These are phyloP conservation scores for Eremobia ochroleuca DNA, from an alignment of 2,888 invertebrate genomes.

Conservation along the genomic window DNA sequence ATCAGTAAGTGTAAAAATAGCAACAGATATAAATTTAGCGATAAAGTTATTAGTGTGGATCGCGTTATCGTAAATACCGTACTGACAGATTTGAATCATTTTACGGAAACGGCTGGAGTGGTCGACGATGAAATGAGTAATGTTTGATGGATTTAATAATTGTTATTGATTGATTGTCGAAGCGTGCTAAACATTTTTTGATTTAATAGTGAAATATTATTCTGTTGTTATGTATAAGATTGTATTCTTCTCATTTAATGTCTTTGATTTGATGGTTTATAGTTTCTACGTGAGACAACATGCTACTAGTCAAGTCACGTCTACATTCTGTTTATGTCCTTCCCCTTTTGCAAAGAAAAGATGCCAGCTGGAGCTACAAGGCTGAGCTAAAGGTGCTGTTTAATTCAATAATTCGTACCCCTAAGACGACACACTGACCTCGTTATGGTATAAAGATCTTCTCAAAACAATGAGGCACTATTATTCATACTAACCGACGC, in stretches of 20 bases:
- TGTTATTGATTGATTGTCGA: constrained; percentile 27
- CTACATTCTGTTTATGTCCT: background rate
- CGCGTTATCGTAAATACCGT: constrained; percentile 35
- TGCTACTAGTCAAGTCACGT: too few relatives aligned
- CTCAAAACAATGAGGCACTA: background rate
- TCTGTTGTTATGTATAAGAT: background rate
- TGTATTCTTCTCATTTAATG: background rate
- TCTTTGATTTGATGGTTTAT: background rate
- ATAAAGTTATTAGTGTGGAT: constrained; percentile 47
- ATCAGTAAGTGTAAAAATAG: constrained; percentile 60
- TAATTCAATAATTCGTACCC: too few relatives aligned
- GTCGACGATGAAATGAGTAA: constrained; percentile 41
- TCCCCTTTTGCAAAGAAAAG: background rate
- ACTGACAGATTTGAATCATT: constrained; percentile 39
- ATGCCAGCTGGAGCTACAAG: background rate
- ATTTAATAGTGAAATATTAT: background rate
- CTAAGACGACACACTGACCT: too few relatives aligned
- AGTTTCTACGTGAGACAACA: background rate
- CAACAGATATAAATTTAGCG: constrained; percentile 41
- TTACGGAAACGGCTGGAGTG: constrained; percentile 46
- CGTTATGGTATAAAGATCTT: too few relatives aligned
- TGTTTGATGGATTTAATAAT: constrained; percentile 30
- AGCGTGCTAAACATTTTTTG: constrained; percentile 11
- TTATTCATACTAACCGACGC: background rate
- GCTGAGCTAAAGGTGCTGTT: background rate